Evolutionary conservation across 1,140 invertebrate genomes (phyloP).

Genomic region (Ridgeia piscesae): DNA sequence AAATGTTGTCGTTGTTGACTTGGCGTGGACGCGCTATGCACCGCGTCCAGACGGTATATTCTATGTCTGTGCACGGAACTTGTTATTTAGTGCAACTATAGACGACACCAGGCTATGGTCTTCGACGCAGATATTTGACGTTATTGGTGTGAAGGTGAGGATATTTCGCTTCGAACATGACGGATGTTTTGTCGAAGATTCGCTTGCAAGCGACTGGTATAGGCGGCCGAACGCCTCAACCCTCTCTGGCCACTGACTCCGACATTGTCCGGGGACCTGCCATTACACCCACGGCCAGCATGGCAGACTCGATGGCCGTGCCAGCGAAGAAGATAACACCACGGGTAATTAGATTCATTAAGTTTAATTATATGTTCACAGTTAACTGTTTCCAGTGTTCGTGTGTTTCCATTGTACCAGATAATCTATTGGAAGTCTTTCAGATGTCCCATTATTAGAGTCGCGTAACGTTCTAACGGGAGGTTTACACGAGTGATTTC

Average conservation of each 20-base stretch:
- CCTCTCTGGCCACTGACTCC: neutral
- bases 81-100: neutral
- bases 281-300: neutral
- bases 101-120: neutral
- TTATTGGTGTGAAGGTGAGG: neutral
- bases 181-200: neutral
- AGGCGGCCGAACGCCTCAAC: neutral
- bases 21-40: neutral
- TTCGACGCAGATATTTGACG: neutral
- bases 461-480: no score
- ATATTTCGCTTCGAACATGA: slow-evolving; percentile 5
- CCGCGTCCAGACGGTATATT: neutral
- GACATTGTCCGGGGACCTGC: neutral
- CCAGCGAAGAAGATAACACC: neutral
- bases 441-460: no score
- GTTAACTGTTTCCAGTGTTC: neutral
- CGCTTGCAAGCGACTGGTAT: neutral
- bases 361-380: neutral
- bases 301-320: neutral
- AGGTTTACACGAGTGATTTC: no score
- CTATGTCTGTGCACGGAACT: neutral
- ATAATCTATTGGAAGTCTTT: neutral
- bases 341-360: neutral
- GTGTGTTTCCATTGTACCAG: neutral
- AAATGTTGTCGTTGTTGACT: neutral